Conservation (phyloP, 92 coral and sea anemone genomes). For the Phenganax marumi region DNA sequence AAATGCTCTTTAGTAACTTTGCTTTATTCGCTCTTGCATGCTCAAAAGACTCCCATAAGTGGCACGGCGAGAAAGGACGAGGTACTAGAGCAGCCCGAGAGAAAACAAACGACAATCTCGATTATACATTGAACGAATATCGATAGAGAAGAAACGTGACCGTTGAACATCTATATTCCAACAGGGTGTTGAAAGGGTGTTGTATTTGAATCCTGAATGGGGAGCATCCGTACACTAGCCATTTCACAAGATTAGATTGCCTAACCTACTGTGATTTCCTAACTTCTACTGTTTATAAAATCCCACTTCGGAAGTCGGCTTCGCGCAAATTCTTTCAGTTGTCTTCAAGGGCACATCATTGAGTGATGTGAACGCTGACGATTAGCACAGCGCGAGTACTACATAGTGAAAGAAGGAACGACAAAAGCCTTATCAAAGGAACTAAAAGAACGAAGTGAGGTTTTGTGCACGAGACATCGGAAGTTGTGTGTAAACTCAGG, state of each 20-base stretch:
- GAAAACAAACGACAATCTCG: too few relatives aligned
- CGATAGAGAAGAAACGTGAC: background rate
- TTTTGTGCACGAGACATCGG: conserved; percentile 19
- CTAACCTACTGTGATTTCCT: conserved; percentile 43
- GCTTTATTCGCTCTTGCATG: conserved; percentile 26
- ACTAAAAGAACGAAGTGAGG: background rate
- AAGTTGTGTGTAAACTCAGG: conserved; percentile 46
- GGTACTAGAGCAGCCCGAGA: background rate
- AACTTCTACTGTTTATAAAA: conserved; percentile 34
- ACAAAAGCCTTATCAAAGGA: conserved; percentile 12
- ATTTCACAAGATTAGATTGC: conserved; percentile 41
- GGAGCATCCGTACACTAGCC: conserved; percentile 36
- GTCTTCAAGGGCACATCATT: background rate
- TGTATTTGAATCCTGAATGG: conserved; percentile 43
- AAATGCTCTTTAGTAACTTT: conserved; percentile 29
- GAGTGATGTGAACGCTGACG: too few relatives aligned
- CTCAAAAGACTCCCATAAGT: conserved; percentile 18
- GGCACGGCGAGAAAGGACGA: background rate
- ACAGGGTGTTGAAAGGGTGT: conserved; percentile 46
- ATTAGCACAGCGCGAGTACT: too few relatives aligned
- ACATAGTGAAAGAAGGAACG: too few relatives aligned
- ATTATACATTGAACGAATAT: too few relatives aligned
- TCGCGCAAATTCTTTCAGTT: conserved; percentile 18
- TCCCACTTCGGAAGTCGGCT: conserved; percentile 33
- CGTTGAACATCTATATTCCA: background rate